Conservation (phyloP, 2,797 vertebrate species). For the Eurystomus glaucurus region DNA sequence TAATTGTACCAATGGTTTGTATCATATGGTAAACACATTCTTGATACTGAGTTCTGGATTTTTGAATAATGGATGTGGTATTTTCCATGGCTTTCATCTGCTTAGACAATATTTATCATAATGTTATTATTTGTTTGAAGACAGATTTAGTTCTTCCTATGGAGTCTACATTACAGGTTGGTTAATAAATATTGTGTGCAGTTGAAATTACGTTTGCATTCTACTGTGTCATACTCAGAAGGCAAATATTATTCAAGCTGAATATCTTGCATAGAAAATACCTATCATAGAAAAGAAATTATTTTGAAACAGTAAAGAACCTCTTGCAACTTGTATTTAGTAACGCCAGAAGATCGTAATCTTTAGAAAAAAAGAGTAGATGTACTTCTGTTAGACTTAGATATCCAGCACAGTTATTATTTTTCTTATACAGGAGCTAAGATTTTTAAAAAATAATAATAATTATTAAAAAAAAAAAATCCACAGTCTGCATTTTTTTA, state of each 20-base stretch:
- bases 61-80: neutral
- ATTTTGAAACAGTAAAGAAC: neutral
- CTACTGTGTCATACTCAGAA: neutral
- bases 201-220: neutral
- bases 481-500: neutral
- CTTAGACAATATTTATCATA: constrained; percentile 25
- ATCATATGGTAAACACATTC: neutral
- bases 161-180: neutral
- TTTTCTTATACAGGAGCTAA: neutral
- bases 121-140: constrained; percentile 24
- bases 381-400: neutral
- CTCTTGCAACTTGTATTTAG: neutral
- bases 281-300: neutral
- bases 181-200: neutral
- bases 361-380: neutral
- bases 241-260: neutral
- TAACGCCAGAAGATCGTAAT: neutral
- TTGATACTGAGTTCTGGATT: neutral
- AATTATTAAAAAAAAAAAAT: neutral
- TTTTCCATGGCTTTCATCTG: constrained; percentile 1
- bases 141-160: neutral
- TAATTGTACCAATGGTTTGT: neutral
- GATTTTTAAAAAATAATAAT: neutral
- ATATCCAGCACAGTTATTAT: neutral
- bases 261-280: neutral